Conservation (phyloP, 2,113 vertebrate genomes). For the Megaptera novaeangliae region DNA sequence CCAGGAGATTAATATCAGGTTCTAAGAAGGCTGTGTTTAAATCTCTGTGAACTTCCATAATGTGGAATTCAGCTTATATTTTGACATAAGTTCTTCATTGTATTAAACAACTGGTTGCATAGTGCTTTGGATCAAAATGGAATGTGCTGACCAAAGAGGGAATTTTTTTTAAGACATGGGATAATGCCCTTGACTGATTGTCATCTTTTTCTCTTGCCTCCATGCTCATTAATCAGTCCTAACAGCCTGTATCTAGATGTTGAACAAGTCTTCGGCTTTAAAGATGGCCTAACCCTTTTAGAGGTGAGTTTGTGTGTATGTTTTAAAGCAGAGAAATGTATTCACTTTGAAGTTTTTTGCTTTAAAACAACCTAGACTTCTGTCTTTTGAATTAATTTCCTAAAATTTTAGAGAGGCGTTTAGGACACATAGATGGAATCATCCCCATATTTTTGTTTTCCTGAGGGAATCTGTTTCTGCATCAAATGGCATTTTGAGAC, state of each 20-base stretch:
- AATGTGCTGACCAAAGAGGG: not conserved
- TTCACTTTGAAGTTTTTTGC: not conserved
- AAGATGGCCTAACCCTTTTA: not conserved
- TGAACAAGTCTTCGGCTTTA: slow-evolving; percentile 1
- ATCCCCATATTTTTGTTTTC: not conserved
- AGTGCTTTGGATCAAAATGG: not conserved
- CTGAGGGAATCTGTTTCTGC: not conserved
- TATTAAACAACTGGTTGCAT: not conserved
- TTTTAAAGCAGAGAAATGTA: slow-evolving; percentile 13
- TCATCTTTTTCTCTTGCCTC: not conserved
- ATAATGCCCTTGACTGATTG: not conserved
- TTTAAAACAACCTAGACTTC: not conserved
- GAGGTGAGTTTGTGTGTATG: not conserved
- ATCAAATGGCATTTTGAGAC: not conserved
- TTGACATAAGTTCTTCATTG: not conserved
- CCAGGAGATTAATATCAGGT: not conserved
- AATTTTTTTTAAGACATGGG: not conserved
- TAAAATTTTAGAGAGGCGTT: not conserved
- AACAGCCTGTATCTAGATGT: not conserved
- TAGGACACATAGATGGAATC: not conserved
- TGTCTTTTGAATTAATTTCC: slow-evolving; percentile 31
- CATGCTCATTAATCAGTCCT: not conserved
- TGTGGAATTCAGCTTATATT: not conserved
- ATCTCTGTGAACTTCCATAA: not conserved
- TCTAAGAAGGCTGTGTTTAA: not conserved